Percentiles rank a stretch among this genome's conserved stretches.
phyloP scores from a whole-genome alignment of 2,113 vertebrate species.

The Heloderma charlesbogerti region DNA sequence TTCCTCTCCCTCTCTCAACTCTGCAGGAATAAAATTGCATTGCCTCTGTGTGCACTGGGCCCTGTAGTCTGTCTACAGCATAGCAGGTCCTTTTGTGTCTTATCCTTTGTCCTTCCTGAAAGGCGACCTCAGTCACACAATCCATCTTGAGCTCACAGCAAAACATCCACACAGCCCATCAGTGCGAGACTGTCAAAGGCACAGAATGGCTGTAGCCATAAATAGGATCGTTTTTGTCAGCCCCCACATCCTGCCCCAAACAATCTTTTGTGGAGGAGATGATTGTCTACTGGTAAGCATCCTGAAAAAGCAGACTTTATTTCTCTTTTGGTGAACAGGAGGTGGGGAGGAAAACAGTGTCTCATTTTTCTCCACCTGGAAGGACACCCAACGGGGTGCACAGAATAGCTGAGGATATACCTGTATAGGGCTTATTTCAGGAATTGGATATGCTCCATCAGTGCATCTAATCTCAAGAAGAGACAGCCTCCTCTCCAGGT shows the following conservation, averaged over 20 bases:
- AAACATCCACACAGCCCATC: neutral
- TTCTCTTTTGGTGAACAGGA: neutral
- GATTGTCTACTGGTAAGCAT: neutral
- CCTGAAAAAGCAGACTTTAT: neutral
- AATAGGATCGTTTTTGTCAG: neutral
- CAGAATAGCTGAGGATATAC: neutral
- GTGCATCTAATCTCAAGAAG: neutral
- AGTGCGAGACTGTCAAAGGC: neutral
- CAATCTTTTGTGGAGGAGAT: neutral
- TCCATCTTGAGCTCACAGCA: neutral
- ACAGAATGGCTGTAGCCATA: neutral
- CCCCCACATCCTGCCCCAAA: neutral
- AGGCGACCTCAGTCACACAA: neutral
- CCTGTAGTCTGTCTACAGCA: too few relatives aligned
- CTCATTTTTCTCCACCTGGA: neutral
- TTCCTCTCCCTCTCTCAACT: neutral
- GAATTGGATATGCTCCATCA: neutral
- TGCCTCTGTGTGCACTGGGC: neutral
- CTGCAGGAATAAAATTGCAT: neutral
- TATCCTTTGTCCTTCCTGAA: neutral
- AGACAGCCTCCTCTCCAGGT: neutral
- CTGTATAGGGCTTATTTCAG: neutral
- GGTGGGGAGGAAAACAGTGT: neutral
- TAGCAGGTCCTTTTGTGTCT: neutral
- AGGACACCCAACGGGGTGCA: neutral